Base-by-base conservation (phyloP, 2,888 invertebrate species). In the Chrysolina oricalcia region DNA sequence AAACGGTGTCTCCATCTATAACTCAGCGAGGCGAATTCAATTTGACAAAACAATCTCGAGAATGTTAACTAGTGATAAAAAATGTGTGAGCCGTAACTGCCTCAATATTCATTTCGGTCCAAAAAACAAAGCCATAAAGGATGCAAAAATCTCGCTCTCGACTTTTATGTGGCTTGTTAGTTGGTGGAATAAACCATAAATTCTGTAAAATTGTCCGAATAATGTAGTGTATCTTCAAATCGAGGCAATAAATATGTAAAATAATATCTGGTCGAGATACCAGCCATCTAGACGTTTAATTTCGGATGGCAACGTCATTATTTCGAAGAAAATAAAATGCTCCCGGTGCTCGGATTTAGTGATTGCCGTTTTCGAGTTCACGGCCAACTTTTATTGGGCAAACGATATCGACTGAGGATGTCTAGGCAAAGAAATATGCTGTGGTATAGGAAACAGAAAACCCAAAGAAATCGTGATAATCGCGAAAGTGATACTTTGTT, bases 171-270 rank as follows among this genome's bases (percentile, higher is more conserved):
- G 80, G 77, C 83, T 84, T 82, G 84, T 84, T 84, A 83, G 82
- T 81, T 67, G 80, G 73, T 72, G 69, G 79, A 80, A 82, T 80
- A 78, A 81, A 83, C 82, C 77, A 84, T 85, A 85, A 85, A 85
- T 83, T 84, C 77, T 81, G 78, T 77, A 81, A 84, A 84, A 84
- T 84, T 84, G 83, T 81, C 78, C 17, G 67, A 67, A 67, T 67
- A 67, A 67, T 53, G 67, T 67, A 83, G 80, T 79, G 82, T 81
- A 81, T 83, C 81, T 83, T 75, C 79, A 78, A 77, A 81, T 79
- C 83, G 81, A 81, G 83, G 82, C 82, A 83, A 84, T 85, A 85
- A 85, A 85, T 84, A 84, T 84, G 84, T 84, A 84, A 85, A 85
- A 84, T 85, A 84, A 84, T 84, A 84, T 83, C 81, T 79, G 78